Percentiles rank a stretch among this genome's conserved stretches.
Evolutionary conservation across 1,140 invertebrate species (phyloP).

Genomic region (Paraescarpia echinospica): DNA sequence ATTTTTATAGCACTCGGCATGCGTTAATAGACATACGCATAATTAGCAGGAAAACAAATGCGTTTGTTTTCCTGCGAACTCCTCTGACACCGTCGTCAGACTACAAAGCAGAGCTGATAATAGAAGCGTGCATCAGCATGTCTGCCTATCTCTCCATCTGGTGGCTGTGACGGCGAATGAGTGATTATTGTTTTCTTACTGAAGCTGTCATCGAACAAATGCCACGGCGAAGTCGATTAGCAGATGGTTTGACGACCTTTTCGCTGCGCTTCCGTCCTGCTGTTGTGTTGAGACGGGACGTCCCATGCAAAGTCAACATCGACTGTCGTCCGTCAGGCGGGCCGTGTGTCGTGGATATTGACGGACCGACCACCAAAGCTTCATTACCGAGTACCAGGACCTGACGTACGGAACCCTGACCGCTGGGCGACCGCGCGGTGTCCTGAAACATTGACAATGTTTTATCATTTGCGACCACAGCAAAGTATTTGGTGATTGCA

Average conservation of each 20-base stretch:
- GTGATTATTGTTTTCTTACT: not conserved
- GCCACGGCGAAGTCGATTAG: not conserved
- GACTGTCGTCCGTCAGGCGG: not conserved
- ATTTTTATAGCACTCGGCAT: not conserved
- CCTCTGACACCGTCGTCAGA: not conserved
- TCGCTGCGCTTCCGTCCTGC: not conserved
- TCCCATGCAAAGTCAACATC: not conserved
- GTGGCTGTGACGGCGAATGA: not conserved
- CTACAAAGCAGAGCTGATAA: not conserved
- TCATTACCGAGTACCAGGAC: not conserved
- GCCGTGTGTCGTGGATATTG: not conserved
- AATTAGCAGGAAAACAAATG: not conserved
- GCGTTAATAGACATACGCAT: not conserved
- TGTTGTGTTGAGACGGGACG: not conserved
- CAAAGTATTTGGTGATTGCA: no score
- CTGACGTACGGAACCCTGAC: not conserved
- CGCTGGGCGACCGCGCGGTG: no score
- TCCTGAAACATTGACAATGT: not conserved
- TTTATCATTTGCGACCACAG: not conserved
- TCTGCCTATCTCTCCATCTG: not conserved
- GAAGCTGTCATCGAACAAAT: not conserved
- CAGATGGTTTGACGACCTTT: not conserved
- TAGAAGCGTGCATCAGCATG: not conserved
- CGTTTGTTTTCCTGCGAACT: not conserved
- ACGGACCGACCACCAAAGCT: not conserved